These are phyloP conservation scores for Trachelus stipa DNA, from an alignment of 2,888 invertebrate genomes.

Conservation along the genomic window DNA sequence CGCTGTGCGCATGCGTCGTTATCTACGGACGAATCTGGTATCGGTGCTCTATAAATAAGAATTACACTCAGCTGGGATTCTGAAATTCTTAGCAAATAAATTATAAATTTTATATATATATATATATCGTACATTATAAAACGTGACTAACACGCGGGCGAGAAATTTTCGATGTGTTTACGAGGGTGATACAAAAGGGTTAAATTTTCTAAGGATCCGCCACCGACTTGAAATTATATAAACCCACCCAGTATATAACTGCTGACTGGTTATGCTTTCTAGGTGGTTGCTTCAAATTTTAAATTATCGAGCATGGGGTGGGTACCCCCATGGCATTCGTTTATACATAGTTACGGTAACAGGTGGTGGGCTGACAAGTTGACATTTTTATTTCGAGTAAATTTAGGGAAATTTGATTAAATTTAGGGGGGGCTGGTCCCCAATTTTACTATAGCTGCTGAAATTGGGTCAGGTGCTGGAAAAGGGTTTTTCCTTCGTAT, in stretches of 20 bases:
- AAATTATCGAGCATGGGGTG: too few species aligned
- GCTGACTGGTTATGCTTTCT: too few species aligned
- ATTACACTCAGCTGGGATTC: too few species aligned
- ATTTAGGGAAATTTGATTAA: constrained; percentile 23
- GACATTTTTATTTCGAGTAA: constrained; percentile 23
- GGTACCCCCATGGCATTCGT: not conserved
- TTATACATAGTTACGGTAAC: constrained; percentile 2
- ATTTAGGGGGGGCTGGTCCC: constrained; percentile 7
- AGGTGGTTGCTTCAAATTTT: too few species aligned
- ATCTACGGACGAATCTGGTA: too few species aligned
- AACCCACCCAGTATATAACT: too few species aligned
- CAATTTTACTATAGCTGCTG: constrained; percentile 6
- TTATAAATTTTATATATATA: too few species aligned
- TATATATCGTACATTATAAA: too few species aligned
- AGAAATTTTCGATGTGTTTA: constrained; percentile 20
- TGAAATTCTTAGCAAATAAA: too few species aligned
- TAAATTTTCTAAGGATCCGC: constrained; percentile 21
- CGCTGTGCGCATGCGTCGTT: too few species aligned
- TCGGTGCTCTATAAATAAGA: too few species aligned
- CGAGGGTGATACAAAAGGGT: constrained; percentile 16
- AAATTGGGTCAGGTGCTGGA: constrained; percentile 19
- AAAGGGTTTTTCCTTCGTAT: constrained; percentile 10
- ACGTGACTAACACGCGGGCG: not conserved
- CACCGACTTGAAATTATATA: not conserved
- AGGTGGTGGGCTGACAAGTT: constrained; percentile 18